phyloP scores from a whole-genome alignment of 2,113 vertebrate genomes.

The Orycteropus afer region DNA sequence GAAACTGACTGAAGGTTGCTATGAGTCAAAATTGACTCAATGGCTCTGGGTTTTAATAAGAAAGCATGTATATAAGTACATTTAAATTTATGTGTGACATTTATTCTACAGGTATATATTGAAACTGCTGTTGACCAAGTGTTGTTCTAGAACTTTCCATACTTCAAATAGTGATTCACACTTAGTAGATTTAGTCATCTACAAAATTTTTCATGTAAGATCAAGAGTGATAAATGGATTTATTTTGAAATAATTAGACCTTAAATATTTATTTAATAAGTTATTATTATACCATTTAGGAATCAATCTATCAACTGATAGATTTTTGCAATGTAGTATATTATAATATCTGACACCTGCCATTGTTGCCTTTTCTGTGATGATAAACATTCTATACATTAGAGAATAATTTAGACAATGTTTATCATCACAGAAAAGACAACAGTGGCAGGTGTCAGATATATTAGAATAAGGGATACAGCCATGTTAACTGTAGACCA shows the following conservation, averaged over 20 bases:
- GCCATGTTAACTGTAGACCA: background rate
- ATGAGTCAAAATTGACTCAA: too few relatives aligned
- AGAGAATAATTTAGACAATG: too few relatives aligned
- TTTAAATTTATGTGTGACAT: background rate
- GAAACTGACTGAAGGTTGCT: too few relatives aligned
- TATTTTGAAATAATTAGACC: background rate
- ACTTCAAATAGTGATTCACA: background rate
- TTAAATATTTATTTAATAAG: background rate
- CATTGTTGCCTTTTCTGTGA: background rate
- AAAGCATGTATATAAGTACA: background rate
- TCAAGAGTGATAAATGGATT: background rate
- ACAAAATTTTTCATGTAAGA: background rate
- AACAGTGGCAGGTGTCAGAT: background rate
- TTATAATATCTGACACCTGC: background rate
- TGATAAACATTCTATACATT: too few relatives aligned
- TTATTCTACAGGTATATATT: background rate
- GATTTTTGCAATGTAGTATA: background rate
- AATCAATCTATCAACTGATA: background rate
- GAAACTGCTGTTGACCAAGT: background rate
- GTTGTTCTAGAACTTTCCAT: background rate
- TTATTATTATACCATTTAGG: background rate
- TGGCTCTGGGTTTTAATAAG: too few relatives aligned
- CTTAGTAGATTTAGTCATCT: too few relatives aligned
- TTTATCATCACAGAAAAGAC: background rate
- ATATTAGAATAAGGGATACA: background rate